phyloP scores from a whole-genome alignment of 2,888 invertebrate genomes.

The Blastobasis lacticolella region DNA sequence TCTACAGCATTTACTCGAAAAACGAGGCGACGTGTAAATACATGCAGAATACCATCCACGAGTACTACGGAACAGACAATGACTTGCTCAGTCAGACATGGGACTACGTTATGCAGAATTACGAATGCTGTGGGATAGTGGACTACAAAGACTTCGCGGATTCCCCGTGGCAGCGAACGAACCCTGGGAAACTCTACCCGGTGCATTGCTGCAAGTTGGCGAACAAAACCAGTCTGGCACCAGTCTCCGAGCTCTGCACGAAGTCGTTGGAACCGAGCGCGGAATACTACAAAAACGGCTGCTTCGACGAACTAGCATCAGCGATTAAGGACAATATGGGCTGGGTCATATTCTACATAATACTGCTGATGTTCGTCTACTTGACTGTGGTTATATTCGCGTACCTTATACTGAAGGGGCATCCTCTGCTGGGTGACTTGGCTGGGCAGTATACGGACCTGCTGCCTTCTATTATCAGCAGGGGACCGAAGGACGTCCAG shows the following conservation, averaged over 20 bases:
- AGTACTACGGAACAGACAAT: slow-evolving; percentile 46
- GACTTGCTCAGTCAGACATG: slow-evolving; percentile 48
- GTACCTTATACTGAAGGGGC: slow-evolving; percentile 46
- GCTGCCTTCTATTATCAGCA: slow-evolving; percentile 21
- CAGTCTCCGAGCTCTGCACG: slow-evolving; percentile 40
- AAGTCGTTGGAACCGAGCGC: slow-evolving; percentile 19
- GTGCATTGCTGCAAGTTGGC: slow-evolving; percentile 47
- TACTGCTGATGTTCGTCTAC: slow-evolving; percentile 32
- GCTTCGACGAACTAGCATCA: slow-evolving; percentile 37
- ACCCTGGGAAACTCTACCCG: slow-evolving; percentile 38
- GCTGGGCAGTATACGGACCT: slow-evolving; percentile 21
- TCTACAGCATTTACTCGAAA: slow-evolving; percentile 50
- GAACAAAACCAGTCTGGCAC: slow-evolving; percentile 33
- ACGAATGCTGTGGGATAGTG: slow-evolving; percentile 54
- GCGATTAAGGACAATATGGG: slow-evolving; percentile 38
- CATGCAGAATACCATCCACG: slow-evolving; percentile 31
- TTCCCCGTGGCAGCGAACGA: slow-evolving; percentile 41
- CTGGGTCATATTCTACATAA: slow-evolving; percentile 36
- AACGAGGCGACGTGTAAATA: slow-evolving; percentile 34
- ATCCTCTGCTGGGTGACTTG: slow-evolving; percentile 38
- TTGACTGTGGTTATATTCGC: slow-evolving; percentile 39
- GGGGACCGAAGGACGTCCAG: slow-evolving; percentile 12
- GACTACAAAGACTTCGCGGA: slow-evolving; percentile 42
- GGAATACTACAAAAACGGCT: slow-evolving; percentile 36
- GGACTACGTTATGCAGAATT: slow-evolving; percentile 51